Evolutionary conservation across 2,113 vertebrate species (phyloP), one percentile per base, ranked within the genome.

Genomic region (Pipa parva): DNA sequence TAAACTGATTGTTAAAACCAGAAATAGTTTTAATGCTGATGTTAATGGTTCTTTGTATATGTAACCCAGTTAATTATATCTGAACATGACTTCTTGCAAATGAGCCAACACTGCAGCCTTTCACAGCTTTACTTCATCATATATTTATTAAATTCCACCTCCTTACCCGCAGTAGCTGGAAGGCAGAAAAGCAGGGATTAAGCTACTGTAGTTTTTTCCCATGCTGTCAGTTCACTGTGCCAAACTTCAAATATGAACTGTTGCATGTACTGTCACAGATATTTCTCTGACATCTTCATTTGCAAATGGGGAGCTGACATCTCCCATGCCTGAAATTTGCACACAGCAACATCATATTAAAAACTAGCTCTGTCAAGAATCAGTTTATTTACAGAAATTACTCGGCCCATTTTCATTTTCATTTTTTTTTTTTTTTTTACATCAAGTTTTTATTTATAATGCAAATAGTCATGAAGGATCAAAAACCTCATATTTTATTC

Each of bases 151-250:
- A 88, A 88, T 86, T 73, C 76, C 77, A 78, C 58, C 80, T 79
- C 71, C 79, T 76, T 76, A 36, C 75, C 79, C 74, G 86, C 82
- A 86, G 77, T 81, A 78, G 84, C 87, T 89, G 76, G 84, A 82
- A 93, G 89, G 89, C 88, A 93, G 88, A 89, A n/a, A 84, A 92
- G 82, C 90, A 87, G 87, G 81, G 91, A 93, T 95, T 91, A 87
- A 80, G 72, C 15, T 2, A 85, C 83, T 78, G 84, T 78, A 81
- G 80, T 79, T 89, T 85, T 88, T 90, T 60, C 84, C 65, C 80
- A 83, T 88, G 77, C 86, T 89, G 84, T 88, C 85, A 82, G 82
- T 85, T 88, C 81, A 81, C 78, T 67, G 73, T 89, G 90, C 88
- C 88, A 91, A 89, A 89, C 87, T 87, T 90, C 84, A 87, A 79